A percentile compares a stretch with the other conserved stretches of the same genome.
Evolutionary conservation across 2,113 vertebrate species (phyloP).

Genomic region (Poeciliopsis turrubarensis): DNA sequence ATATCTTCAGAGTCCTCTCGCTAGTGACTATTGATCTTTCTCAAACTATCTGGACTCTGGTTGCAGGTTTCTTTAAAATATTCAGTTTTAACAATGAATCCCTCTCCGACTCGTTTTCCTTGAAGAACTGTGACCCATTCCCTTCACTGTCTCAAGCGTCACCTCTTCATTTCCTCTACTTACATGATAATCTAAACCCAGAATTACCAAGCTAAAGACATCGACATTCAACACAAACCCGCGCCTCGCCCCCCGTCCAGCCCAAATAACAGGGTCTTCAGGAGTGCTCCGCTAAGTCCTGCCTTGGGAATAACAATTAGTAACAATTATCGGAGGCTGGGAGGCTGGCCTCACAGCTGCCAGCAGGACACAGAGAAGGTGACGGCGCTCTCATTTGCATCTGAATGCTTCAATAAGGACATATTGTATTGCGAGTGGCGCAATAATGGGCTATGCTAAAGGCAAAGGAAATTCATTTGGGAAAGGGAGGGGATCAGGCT

Average conservation of each 20-base stretch:
- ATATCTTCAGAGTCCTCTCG: not conserved
- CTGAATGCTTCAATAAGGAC: constrained; percentile 76
- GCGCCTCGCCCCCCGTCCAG: not conserved
- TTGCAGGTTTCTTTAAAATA: not conserved
- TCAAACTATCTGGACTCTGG: not conserved
- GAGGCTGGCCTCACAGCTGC: constrained; percentile 67
- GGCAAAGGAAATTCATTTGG: constrained; percentile 58
- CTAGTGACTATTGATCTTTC: not conserved
- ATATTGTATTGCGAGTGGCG: constrained; percentile 66
- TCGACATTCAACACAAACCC: constrained; percentile 23
- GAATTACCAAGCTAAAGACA: constrained; percentile 19
- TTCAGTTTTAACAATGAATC: not conserved
- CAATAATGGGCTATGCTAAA: constrained; percentile 67
- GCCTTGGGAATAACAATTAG: constrained; percentile 74
- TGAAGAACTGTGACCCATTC: not conserved
- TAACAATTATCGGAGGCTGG: constrained; percentile 68
- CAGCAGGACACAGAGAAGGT: constrained; percentile 61
- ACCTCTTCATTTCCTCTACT: constrained; percentile 6
- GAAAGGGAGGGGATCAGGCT: constrained; percentile 27
- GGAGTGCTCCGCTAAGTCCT: constrained; percentile 49
- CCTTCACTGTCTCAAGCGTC: not conserved
- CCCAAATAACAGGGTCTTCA: constrained; percentile 46
- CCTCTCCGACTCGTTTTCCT: not conserved
- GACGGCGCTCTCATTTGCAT: constrained; percentile 71
- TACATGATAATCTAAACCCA: constrained; percentile 12